These are phyloP conservation scores for Neodiprion lecontei DNA, from an alignment of 1,140 invertebrate species.

Conservation along the genomic window DNA sequence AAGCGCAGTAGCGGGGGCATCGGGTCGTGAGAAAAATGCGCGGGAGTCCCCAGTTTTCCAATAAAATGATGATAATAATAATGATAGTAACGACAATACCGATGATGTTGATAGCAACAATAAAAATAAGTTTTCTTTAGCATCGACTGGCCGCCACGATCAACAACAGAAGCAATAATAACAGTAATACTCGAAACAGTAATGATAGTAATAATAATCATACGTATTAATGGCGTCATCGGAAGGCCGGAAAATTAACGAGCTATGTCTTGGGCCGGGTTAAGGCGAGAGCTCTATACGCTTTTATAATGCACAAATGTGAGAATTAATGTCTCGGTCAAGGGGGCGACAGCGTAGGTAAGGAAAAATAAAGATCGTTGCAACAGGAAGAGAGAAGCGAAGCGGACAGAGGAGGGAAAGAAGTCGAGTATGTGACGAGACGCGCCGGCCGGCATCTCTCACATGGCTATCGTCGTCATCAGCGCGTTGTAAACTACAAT, in stretches of 20 bases:
- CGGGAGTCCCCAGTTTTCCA: slow-evolving; percentile 41
- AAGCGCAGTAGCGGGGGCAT: slow-evolving; percentile 22
- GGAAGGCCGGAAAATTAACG: neutral
- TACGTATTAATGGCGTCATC: slow-evolving; percentile 4
- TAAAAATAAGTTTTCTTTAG: neutral
- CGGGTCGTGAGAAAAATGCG: slow-evolving; percentile 45
- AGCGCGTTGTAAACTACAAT: neutral
- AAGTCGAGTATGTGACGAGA: neutral
- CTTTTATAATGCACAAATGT: no score
- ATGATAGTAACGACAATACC: neutral
- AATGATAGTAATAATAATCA: neutral
- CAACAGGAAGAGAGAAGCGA: neutral
- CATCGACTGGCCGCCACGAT: neutral
- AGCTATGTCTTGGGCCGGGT: neutral
- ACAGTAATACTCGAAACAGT: neutral
- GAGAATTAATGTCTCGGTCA: neutral
- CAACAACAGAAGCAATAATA: neutral
- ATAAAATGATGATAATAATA: neutral
- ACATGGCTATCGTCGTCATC: neutral
- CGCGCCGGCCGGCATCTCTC: slow-evolving; percentile 1
- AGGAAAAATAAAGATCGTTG: no score
- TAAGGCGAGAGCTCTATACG: neutral
- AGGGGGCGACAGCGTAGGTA: neutral
- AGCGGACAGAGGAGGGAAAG: neutral
- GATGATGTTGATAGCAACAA: neutral